phyloP scores from a whole-genome alignment of 1,140 invertebrate species.

The Lethocerus indicus region DNA sequence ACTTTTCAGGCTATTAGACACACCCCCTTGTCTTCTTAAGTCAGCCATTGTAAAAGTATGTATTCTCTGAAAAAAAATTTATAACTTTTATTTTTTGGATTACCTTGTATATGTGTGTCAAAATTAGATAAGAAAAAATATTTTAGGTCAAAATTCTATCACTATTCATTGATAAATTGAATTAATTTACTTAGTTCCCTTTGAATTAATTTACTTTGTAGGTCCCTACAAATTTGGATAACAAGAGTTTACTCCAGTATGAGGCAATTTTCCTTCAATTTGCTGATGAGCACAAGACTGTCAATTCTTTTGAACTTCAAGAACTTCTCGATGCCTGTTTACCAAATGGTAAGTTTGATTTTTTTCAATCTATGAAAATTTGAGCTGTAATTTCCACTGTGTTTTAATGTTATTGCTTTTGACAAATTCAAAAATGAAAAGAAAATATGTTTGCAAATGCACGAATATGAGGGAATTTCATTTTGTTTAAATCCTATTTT shows the following conservation, averaged over 20 bases:
- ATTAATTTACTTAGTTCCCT: neutral
- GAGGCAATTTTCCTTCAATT: conserved; percentile 79
- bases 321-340: conserved; percentile 80
- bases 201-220: conserved; percentile 19
- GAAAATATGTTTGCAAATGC: too few species aligned
- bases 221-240: conserved; percentile 43
- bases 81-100: too few species aligned
- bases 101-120: too few species aligned
- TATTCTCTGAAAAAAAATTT: too few species aligned
- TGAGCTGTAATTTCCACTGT: too few species aligned
- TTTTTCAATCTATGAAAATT: too few species aligned
- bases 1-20: conserved; percentile 46
- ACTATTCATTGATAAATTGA: neutral
- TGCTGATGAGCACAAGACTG: conserved; percentile 70
- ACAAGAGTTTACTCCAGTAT: conserved; percentile 66
- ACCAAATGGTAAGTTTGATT: conserved; percentile 49
- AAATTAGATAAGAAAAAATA: too few species aligned
- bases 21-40: conserved; percentile 49
- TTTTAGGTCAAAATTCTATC: too few species aligned
- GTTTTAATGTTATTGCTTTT: too few species aligned
- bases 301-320: conserved; percentile 82
- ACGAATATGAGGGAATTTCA: too few species aligned
- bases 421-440: too few species aligned
- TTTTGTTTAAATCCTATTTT: too few species aligned
- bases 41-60: conserved; percentile 49